Conservation (phyloP, 2,888 invertebrate genomes). For the Habroteleia sp. region DNA sequence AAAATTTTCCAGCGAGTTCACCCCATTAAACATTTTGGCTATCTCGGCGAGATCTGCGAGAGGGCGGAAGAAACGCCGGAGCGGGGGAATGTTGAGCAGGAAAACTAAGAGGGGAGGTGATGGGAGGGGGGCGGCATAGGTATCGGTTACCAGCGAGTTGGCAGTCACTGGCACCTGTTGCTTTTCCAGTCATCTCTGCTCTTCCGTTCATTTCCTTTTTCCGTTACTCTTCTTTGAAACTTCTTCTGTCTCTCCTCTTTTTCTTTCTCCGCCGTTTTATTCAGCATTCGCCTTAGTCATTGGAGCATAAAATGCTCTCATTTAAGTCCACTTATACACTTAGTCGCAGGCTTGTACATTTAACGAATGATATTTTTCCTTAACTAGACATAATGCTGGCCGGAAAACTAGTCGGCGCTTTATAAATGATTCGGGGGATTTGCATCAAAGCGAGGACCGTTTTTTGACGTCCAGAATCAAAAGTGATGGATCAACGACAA, state of each 20-base stretch:
- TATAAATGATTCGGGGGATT: constrained; percentile 41
- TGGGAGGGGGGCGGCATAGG: constrained; percentile 39
- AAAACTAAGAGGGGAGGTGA: constrained; percentile 48
- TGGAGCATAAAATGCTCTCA: constrained; percentile 64
- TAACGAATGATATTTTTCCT: constrained; percentile 60
- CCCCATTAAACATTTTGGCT: constrained; percentile 80
- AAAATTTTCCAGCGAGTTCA: constrained; percentile 80
- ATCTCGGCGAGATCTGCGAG: constrained; percentile 71
- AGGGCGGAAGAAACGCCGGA: constrained; percentile 71
- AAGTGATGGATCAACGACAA: constrained; percentile 24
- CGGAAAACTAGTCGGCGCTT: constrained; percentile 40
- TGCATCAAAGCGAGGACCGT: constrained; percentile 11
- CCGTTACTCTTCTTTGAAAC: constrained; percentile 61
- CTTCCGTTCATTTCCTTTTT: constrained; percentile 64
- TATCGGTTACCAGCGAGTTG: constrained; percentile 72
- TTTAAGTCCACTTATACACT: constrained; percentile 65
- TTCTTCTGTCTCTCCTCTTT: constrained; percentile 54
- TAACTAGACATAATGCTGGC: constrained; percentile 55
- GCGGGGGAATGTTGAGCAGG: constrained; percentile 58
- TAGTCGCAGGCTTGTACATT: constrained; percentile 59
- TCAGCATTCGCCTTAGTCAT: constrained; percentile 63
- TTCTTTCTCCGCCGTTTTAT: constrained; percentile 54
- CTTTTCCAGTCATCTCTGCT: constrained; percentile 74
- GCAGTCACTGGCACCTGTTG: constrained; percentile 79
- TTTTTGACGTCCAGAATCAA: constrained; percentile 27